Conservation (phyloP, 2,113 vertebrate genomes). For the Campylomormyrus numenius region DNA sequence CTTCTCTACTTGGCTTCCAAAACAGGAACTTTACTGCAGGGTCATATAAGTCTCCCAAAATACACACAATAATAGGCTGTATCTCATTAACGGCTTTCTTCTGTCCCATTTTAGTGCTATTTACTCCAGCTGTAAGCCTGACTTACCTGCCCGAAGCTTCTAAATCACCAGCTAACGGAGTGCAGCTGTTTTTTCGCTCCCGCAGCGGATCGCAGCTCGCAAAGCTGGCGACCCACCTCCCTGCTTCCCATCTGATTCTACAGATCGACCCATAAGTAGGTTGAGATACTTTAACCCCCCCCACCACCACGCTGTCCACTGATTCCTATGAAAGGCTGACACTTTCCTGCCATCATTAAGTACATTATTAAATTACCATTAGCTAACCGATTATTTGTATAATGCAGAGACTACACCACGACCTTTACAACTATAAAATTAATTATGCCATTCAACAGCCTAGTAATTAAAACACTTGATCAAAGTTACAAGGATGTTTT, state of each 20-base stretch:
- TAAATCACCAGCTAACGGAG: neutral
- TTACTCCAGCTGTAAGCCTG: neutral
- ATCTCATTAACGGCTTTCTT: neutral
- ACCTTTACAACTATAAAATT: neutral
- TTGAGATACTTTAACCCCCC: neutral
- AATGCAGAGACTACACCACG: neutral
- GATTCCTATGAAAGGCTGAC: neutral
- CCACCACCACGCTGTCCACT: neutral
- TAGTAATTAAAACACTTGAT: neutral
- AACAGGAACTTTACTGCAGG: neutral
- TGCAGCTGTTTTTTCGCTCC: neutral
- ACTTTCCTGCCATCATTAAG: neutral
- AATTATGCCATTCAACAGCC: neutral
- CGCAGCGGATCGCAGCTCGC: neutral
- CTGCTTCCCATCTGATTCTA: neutral
- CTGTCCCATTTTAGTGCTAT: neutral
- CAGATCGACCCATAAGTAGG: neutral
- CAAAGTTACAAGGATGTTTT: neutral
- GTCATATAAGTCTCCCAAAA: neutral
- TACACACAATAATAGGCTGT: neutral
- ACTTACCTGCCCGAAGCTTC: neutral
- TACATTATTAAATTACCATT: neutral
- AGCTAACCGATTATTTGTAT: neutral
- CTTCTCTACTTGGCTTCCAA: neutral
- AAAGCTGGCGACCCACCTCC: neutral